Conservation (phyloP, 2,888 invertebrate genomes). For the Drymonia ruficornis region DNA sequence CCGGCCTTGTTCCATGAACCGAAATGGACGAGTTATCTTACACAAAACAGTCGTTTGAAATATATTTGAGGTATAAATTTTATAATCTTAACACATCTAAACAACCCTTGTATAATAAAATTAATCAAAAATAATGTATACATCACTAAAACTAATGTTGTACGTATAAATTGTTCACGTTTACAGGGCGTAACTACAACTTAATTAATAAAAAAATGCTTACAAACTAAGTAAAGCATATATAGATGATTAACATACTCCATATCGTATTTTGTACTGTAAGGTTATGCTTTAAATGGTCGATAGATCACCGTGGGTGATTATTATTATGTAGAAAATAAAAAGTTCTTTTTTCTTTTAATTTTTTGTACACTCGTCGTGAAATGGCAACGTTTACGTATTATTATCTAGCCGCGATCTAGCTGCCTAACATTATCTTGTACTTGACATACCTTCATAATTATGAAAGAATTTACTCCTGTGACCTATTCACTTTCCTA, state of each 20-base stretch:
- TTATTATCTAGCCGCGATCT: conserved; percentile 39
- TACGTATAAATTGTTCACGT: conserved; percentile 64
- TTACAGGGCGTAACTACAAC: conserved; percentile 50
- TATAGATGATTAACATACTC: conserved; percentile 74
- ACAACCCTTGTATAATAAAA: conserved; percentile 59
- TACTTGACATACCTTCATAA: conserved; percentile 42
- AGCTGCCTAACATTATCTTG: conserved; percentile 52
- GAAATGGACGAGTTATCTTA: conserved; percentile 51
- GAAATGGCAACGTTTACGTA: conserved; percentile 52
- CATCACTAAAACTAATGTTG: conserved; percentile 58
- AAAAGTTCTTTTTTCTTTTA: conserved; percentile 11
- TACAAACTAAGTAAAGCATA: conserved; percentile 80
- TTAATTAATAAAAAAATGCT: conserved; percentile 50
- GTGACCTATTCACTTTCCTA: conserved; percentile 8
- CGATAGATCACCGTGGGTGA: conserved; percentile 17
- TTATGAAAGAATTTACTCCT: conserved; percentile 26
- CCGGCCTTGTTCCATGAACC: conserved; percentile 38
- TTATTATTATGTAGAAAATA: conserved; percentile 14
- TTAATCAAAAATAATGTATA: conserved; percentile 55
- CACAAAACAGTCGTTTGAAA: conserved; percentile 62
- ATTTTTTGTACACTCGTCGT: conserved; percentile 45
- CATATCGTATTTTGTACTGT: conserved; percentile 82
- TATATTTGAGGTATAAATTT: conserved; percentile 68
- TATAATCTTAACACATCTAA: conserved; percentile 62
- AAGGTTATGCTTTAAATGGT: conserved; percentile 62